These are phyloP conservation scores for Dilophus febrilis DNA, from an alignment of 2,888 invertebrate species.

Conservation along the genomic window DNA sequence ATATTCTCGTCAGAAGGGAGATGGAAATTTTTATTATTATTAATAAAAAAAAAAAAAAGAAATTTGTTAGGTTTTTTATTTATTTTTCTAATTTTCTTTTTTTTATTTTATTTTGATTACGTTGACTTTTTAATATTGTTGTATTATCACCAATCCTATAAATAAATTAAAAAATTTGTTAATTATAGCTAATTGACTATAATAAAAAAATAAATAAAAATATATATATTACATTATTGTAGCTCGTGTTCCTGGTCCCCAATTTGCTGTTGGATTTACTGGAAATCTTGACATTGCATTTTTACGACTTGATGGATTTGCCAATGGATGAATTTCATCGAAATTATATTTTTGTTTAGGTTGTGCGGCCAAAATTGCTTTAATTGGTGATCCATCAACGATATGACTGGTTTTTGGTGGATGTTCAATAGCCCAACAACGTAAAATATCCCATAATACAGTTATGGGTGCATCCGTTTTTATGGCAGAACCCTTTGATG, in stretches of 20 bases:
- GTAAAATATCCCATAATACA: constrained; percentile 83
- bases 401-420: constrained; percentile 47
- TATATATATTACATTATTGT: constrained; percentile 45
- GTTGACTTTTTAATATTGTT: constrained; percentile 39
- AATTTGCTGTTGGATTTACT: constrained; percentile 66
- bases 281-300: constrained; percentile 64
- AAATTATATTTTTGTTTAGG: constrained; percentile 33
- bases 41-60: constrained; percentile 21
- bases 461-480: constrained; percentile 82
- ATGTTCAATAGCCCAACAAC: constrained; percentile 57
- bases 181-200: neutral
- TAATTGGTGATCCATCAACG: constrained; percentile 23
- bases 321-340: constrained; percentile 34
- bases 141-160: constrained; percentile 42
- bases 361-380: constrained; percentile 37
- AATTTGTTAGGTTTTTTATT: neutral
- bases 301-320: constrained; percentile 64
- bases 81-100: neutral
- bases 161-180: constrained; percentile 9
- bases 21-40: constrained; percentile 54
- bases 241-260: constrained; percentile 82
- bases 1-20: constrained; percentile 59
- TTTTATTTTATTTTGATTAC: constrained; percentile 38
- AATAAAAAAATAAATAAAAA: constrained; percentile 7
- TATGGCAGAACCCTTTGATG: constrained; percentile 64